Evolutionary conservation across 2,113 vertebrate genomes (phyloP).

Genomic region (Murina feae): DNA sequence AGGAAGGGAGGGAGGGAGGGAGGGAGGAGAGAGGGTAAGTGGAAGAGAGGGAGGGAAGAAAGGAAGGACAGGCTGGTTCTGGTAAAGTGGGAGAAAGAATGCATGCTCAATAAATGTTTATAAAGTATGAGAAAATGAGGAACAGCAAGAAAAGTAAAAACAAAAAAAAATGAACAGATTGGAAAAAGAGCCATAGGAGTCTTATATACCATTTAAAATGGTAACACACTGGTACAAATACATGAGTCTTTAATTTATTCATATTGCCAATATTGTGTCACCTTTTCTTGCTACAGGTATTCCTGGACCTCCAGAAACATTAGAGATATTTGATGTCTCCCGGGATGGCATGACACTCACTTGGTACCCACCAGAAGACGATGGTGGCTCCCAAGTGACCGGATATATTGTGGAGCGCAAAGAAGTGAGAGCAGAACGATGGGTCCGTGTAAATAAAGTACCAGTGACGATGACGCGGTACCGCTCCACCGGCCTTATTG

Average conservation of each 20-base stretch:
- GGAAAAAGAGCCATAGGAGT: neutral
- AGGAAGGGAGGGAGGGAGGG: neutral
- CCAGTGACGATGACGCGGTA: slow-evolving; percentile 98
- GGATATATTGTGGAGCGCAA: slow-evolving; percentile 98
- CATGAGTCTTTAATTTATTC: neutral
- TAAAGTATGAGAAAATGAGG: slow-evolving; percentile 21
- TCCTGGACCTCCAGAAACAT: slow-evolving; percentile 93
- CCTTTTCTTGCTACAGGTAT: slow-evolving; percentile 81
- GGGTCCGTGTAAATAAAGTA: slow-evolving; percentile 96
- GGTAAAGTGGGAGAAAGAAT: neutral
- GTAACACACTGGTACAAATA: neutral
- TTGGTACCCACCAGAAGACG: slow-evolving; percentile 95
- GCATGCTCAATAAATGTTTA: neutral
- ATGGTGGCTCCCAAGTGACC: slow-evolving; percentile 93
- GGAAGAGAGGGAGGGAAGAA: neutral
- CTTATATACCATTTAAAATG: neutral
- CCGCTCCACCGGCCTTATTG: slow-evolving; percentile 94
- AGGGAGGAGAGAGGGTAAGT: neutral
- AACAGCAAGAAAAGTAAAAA: neutral
- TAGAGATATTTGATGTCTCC: slow-evolving; percentile 92
- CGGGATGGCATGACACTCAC: slow-evolving; percentile 98
- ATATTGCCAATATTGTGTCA: neutral
- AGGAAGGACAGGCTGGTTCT: too few relatives aligned
- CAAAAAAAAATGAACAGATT: neutral
- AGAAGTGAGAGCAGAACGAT: slow-evolving; percentile 95